Evolutionary conservation across 2,797 vertebrate genomes (phyloP), one percentile per base, ranked within the genome.

Genomic region (Phrynocephalus guinanensis): DNA sequence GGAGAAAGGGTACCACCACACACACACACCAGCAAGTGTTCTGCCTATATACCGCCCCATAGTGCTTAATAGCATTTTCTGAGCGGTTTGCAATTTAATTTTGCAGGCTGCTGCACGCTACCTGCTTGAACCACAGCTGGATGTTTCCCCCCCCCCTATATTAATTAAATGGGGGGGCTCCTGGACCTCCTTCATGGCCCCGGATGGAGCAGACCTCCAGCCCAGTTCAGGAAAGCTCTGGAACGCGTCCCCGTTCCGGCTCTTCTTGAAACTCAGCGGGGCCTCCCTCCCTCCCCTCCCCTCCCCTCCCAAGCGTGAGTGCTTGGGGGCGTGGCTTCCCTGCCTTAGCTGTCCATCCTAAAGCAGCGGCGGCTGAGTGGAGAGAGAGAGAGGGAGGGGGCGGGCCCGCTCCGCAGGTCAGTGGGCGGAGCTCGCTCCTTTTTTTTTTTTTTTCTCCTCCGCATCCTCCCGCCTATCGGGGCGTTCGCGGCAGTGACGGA

Each of bases 381-480:
- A 56, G 52, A 13, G 52, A 44, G 68, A 2, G 68, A 2, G 28
- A 8, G 24, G 6, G 52, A 22, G 48, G 73, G 33, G 81, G 81
- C 16, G 11, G 56, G 30, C 9, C 44, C 38, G 20, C 38, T 26
- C 28, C n/a, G 8, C 38, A 63, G 81, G 85, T 83, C 87, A 81
- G 89, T 92, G 86, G 94, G 93, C 86, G 94, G 86, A 73, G 68
- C 85, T 52, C 5, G 5, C 0, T 11, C 22, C 1, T 44, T 1
- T 0, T 3, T 15, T 50, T 33, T 33, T 33, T 33, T n/a, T n/a
- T n/a, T n/a, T 0, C 2, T 38, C 52, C 5, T 13, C 26, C 1
- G 20, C 9, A 5, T 11, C 1, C 38, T 44, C 38, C 38, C 60
- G 71, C 87, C 87, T 85, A 88, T 88, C 87, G 5, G 79, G 24